phyloP scores from a whole-genome alignment of 2,797 vertebrate genomes.

The Serranus cabrilla region DNA sequence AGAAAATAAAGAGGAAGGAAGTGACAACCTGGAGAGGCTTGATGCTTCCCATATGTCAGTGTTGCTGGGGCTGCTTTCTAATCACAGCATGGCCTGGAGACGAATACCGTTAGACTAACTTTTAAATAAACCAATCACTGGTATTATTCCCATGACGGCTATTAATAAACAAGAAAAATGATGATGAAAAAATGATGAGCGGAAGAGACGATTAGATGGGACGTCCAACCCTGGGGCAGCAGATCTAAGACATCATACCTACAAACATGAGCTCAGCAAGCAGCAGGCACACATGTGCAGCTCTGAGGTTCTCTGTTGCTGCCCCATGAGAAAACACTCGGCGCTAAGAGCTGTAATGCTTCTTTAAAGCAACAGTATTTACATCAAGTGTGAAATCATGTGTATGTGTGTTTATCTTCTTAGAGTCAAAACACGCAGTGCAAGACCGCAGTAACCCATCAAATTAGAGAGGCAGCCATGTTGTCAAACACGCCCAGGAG shows the following conservation, averaged over 20 bases:
- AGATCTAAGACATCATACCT: slow-evolving; percentile 9
- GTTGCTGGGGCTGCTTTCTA: slow-evolving; percentile 44
- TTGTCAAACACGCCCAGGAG: slow-evolving; percentile 63
- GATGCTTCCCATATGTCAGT: slow-evolving; percentile 81
- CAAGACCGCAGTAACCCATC: slow-evolving; percentile 23
- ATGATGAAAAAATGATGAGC: slow-evolving; percentile 28
- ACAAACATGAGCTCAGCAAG: slow-evolving; percentile 23
- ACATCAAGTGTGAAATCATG: slow-evolving; percentile 8
- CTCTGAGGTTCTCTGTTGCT: neutral
- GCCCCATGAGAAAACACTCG: slow-evolving; percentile 10
- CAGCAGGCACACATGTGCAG: slow-evolving; percentile 2
- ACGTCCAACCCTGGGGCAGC: slow-evolving; percentile 22
- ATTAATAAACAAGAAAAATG: slow-evolving; percentile 42
- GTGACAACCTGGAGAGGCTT: slow-evolving; percentile 62
- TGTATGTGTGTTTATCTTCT: slow-evolving; percentile 2
- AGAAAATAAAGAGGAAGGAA: slow-evolving; percentile 77
- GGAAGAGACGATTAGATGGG: slow-evolving; percentile 19
- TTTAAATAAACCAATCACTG: slow-evolving; percentile 70
- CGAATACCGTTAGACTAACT: slow-evolving; percentile 31
- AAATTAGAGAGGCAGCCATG: slow-evolving; percentile 47
- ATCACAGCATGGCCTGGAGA: slow-evolving; percentile 65
- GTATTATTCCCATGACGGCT: slow-evolving; percentile 50
- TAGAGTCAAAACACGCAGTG: slow-evolving; percentile 7
- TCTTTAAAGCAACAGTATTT: slow-evolving; percentile 8
- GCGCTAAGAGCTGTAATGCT: neutral